Evolutionary conservation across 2,888 invertebrate species (phyloP), one percentile per base, ranked within the genome.

Genomic region (Apeira syringaria): DNA sequence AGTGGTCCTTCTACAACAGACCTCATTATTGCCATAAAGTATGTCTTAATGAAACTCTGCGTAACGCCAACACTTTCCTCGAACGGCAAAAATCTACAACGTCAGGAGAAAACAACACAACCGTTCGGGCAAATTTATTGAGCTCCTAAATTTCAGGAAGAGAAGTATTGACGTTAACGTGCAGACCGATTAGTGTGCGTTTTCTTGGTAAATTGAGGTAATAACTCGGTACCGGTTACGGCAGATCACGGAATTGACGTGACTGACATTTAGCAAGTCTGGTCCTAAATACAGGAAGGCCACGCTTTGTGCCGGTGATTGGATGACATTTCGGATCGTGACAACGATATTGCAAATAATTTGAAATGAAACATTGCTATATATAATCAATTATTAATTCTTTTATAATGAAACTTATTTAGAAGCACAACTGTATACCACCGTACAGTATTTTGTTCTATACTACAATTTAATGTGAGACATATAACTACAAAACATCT

Each of bases 171-270:
- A 60, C 53, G 50, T 62, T 69, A 63, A 62, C 62, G 57, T 56
- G 15, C 15, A 4, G 15, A 15, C 44, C 59, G 60, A 68, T 67
- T 74, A 66, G 64, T 61, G 56, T 65, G 47, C 62, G 61, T 61
- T 69, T 62, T 39, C 54, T 60, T 60, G 58, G 61, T 49, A 69
- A 61, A 62, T 61, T 63, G 52, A 48, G 52, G 56, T 59, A 68
- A 72, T 68, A 64, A 60, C 61, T 65, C 59, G 64, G 80, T 79
- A 71, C 83, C 80, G 69, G 83, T 77, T 78, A 80, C 72, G 58
- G 63, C 54, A 56, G 59, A 66, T 66, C 75, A 65, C 77, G 64
- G 58, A 64, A 60, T 70, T 80, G 68, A 70, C 84, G 80, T 80
- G 83, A 74, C 79, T 76, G 70, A 72, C 69, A 69, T 74, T 74